Evolutionary conservation across 2,113 vertebrate species (phyloP).

Genomic region (Brachyhypopomus occidentalis): DNA sequence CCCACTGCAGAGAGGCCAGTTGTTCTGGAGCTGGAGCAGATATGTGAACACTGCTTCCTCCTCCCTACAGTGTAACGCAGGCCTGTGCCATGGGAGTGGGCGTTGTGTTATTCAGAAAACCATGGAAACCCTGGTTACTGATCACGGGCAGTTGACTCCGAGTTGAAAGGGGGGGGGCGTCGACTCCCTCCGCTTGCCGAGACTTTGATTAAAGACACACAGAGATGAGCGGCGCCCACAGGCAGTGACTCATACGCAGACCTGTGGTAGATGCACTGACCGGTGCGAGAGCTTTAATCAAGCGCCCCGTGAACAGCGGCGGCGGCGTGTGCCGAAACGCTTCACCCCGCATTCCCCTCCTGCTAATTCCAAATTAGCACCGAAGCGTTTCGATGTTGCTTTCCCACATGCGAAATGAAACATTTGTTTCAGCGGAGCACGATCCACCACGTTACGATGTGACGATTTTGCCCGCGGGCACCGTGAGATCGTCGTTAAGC

Average conservation of each 20-base stretch:
- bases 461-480: background rate
- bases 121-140: slow-evolving; percentile 52
- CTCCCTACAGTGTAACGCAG: background rate
- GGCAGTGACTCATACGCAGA: slow-evolving; percentile 46
- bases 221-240: slow-evolving; percentile 35
- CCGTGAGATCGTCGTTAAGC: slow-evolving; percentile 24
- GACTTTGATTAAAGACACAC: slow-evolving; percentile 53
- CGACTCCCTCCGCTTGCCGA: slow-evolving; percentile 24
- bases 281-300: slow-evolving; percentile 35
- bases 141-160: slow-evolving; percentile 36
- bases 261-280: slow-evolving; percentile 36
- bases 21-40: slow-evolving; percentile 18
- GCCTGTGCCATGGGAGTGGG: slow-evolving; percentile 7
- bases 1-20: slow-evolving; percentile 10
- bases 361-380: background rate
- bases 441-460: background rate
- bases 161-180: slow-evolving; percentile 33
- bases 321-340: background rate
- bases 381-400: background rate
- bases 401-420: background rate
- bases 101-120: slow-evolving; percentile 42
- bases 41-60: background rate
- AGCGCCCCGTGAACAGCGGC: background rate
- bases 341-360: background rate
- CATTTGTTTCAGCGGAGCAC: background rate